phyloP scores from a whole-genome alignment of 2,113 vertebrate species.

The Rattus rattus region DNA sequence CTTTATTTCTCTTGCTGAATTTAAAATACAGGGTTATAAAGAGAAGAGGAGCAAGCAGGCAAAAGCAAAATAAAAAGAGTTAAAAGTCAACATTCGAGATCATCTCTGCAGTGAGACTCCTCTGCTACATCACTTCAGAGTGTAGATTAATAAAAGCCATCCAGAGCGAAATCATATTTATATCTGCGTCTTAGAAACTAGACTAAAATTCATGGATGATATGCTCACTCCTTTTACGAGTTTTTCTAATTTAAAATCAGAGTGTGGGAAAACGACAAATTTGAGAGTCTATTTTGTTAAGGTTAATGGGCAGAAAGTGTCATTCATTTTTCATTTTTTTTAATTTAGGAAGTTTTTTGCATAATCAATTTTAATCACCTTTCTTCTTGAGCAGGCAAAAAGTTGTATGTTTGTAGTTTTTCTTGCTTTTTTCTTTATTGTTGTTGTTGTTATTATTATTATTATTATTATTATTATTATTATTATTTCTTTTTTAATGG shows the following conservation, averaged over 20 bases:
- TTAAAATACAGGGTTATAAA: slow-evolving; percentile 81
- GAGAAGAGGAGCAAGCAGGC: slow-evolving; percentile 46
- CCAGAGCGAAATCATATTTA: not conserved
- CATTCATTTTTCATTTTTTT: not conserved
- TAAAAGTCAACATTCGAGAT: slow-evolving; percentile 19
- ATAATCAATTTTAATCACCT: not conserved
- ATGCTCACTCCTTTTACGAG: not conserved
- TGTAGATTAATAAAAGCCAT: slow-evolving; percentile 5
- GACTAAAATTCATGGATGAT: not conserved
- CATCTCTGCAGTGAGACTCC: not conserved
- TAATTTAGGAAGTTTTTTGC: not conserved
- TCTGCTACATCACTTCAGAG: not conserved
- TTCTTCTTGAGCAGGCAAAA: not conserved
- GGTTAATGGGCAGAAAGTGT: not conserved
- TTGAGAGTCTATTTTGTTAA: slow-evolving; percentile 11
- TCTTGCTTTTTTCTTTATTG: not conserved
- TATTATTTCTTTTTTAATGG: not conserved
- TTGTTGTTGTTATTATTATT: not conserved
- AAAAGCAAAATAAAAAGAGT: slow-evolving; percentile 48
- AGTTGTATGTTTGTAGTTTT: not conserved
- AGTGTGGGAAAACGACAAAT: not conserved
- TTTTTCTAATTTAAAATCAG: not conserved
- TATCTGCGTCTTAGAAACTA: slow-evolving; percentile 18
- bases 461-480: not conserved
- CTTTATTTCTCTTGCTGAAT: slow-evolving; percentile 82